Percentiles rank a stretch among this genome's conserved stretches.
phyloP scores from a whole-genome alignment of 2,113 vertebrate species.

The Myodes glareolus region DNA sequence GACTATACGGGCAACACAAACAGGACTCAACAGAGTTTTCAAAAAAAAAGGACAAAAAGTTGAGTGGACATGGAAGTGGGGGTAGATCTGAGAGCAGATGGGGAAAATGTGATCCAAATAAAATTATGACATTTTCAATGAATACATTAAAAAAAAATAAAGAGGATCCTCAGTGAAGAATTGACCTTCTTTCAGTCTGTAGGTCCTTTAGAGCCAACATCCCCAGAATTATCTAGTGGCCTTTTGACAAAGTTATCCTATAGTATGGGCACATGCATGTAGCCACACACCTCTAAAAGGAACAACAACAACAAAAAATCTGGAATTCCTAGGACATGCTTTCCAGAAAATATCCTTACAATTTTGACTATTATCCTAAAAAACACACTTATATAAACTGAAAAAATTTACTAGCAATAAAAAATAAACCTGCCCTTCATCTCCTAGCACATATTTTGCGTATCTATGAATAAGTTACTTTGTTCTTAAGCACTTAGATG shows the following conservation, averaged over 20 bases:
- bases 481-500: background rate
- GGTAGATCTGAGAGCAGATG: background rate
- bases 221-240: background rate
- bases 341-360: conserved; percentile 27
- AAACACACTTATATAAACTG: background rate
- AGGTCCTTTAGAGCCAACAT: background rate
- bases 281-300: background rate
- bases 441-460: background rate
- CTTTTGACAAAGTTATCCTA: background rate
- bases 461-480: background rate
- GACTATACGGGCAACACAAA: background rate
- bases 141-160: background rate
- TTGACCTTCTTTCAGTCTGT: background rate
- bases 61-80: background rate
- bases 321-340: background rate
- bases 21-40: background rate
- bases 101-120: background rate
- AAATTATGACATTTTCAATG: background rate
- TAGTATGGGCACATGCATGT: background rate
- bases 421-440: background rate
- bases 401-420: background rate
- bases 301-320: background rate
- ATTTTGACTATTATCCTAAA: background rate
- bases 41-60: background rate
- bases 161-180: background rate